Evolutionary conservation across 2,888 invertebrate species (phyloP).

Genomic region (Metellina segmentata): DNA sequence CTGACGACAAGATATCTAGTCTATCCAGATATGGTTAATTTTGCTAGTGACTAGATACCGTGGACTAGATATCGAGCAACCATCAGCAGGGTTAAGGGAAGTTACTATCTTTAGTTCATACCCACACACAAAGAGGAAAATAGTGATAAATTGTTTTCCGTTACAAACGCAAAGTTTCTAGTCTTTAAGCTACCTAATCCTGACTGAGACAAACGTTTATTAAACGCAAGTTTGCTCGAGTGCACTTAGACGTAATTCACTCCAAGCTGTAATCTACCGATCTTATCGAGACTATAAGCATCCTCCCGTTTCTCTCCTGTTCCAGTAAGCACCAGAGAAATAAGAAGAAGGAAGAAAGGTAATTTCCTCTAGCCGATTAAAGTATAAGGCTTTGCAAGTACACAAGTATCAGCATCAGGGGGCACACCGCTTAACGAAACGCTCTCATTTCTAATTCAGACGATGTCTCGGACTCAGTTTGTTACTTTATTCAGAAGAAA

Average conservation of each 20-base stretch:
- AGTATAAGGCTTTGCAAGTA: slow-evolving; percentile 2
- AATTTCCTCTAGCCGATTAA: slow-evolving; percentile 27
- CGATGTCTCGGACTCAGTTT: slow-evolving; percentile 26
- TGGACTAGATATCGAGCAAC: too few species aligned
- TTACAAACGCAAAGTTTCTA: too few species aligned
- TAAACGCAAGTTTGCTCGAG: not conserved
- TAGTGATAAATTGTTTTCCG: too few species aligned
- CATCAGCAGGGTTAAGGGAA: too few species aligned
- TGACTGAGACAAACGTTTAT: not conserved
- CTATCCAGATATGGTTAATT: too few species aligned
- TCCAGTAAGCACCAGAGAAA: not conserved
- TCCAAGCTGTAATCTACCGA: not conserved
- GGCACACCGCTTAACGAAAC: slow-evolving; percentile 31
- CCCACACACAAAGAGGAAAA: too few species aligned
- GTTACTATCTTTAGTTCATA: too few species aligned
- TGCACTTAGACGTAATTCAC: not conserved
- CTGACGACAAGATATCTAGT: too few species aligned
- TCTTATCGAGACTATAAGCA: not conserved
- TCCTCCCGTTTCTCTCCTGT: not conserved
- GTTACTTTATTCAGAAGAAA: slow-evolving; percentile 18
- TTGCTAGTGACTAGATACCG: too few species aligned
- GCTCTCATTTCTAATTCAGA: slow-evolving; percentile 53
- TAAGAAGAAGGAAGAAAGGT: not conserved
- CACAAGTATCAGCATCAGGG: slow-evolving; percentile 21
- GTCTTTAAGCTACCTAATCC: not conserved